A percentile compares a stretch with the other conserved stretches of the same genome.
Evolutionary conservation across 1,140 invertebrate species (phyloP).

Genomic region (Hylyphantes graminicola): DNA sequence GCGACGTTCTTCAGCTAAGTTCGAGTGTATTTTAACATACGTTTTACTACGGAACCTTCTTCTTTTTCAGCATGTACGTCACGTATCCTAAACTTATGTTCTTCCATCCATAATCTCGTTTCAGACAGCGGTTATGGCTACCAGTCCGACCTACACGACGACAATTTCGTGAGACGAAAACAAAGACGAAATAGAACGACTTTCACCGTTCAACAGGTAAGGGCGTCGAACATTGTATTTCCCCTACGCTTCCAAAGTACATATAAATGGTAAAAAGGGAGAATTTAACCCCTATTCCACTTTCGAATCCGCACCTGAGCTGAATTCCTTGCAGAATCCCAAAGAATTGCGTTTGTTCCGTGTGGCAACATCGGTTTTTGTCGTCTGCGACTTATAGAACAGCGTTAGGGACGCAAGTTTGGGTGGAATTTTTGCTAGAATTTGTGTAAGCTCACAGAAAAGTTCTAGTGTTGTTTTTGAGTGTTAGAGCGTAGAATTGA

Average conservation of each 20-base stretch:
- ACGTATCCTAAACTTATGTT: slow-evolving; percentile 57
- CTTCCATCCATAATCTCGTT: slow-evolving; percentile 48
- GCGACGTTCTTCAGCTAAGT: background rate
- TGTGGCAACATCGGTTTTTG: slow-evolving; percentile 14
- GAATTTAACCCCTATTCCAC: slow-evolving; percentile 12
- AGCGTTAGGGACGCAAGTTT: slow-evolving; percentile 5
- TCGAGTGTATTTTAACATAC: slow-evolving; percentile 19
- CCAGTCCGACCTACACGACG: slow-evolving; percentile 92
- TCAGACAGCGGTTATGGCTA: slow-evolving; percentile 69
- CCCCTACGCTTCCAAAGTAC: background rate
- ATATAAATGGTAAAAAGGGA: slow-evolving; percentile 10
- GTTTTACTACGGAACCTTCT: background rate
- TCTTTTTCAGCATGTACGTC: slow-evolving; percentile 13
- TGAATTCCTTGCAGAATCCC: slow-evolving; percentile 49
- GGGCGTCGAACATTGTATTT: slow-evolving; percentile 36
- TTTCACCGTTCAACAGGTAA: slow-evolving; percentile 94
- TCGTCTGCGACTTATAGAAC: slow-evolving; percentile 24
- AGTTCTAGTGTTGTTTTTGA: slow-evolving; percentile 10
- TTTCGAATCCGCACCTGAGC: slow-evolving; percentile 43
- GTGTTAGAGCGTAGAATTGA: background rate
- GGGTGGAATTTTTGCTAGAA: background rate
- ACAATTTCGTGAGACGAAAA: slow-evolving; percentile 94
- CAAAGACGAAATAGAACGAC: slow-evolving; percentile 95
- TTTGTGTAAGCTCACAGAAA: slow-evolving; percentile 15
- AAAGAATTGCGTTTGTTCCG: slow-evolving; percentile 30